Conservation (phyloP, 2,888 invertebrate genomes). For the Heliothis peltigera region DNA sequence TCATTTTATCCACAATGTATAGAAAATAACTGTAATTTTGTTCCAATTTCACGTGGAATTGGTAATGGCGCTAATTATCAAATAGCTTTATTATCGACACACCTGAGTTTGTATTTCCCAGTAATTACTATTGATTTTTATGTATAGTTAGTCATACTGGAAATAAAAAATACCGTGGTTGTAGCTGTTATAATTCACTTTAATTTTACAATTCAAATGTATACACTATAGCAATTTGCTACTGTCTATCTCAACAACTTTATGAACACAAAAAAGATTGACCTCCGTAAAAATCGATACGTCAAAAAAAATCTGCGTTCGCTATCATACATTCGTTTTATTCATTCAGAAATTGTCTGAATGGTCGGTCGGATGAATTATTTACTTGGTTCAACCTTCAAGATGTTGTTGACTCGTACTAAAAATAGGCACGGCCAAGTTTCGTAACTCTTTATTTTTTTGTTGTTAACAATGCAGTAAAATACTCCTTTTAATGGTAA, state of each 20-base stretch:
- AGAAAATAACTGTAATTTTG: not conserved
- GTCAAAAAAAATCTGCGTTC: not conserved
- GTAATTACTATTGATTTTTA: not conserved
- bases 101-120: not conserved
- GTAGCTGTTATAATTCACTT: too few species aligned
- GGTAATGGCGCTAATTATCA: not conserved
- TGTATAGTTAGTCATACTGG: too few species aligned
- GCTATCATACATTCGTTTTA: constrained; percentile 26
- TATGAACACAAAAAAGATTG: not conserved
- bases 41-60: not conserved
- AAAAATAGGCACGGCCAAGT: constrained; percentile 37
- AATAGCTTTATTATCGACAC: not conserved
- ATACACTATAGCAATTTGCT: too few species aligned
- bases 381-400: constrained; percentile 46
- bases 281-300: not conserved
- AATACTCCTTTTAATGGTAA: constrained; percentile 8
- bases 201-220: too few species aligned
- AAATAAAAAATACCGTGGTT: too few species aligned
- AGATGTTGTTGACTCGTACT: constrained; percentile 47
- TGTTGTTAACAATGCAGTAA: constrained; percentile 6
- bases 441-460: constrained; percentile 40
- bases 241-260: too few species aligned
- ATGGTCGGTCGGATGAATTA: constrained; percentile 45
- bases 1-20: not conserved
- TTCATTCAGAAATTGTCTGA: constrained; percentile 47